Evolutionary conservation across 2,888 invertebrate genomes (phyloP).

Genomic region (Bruchidius siliquastri): DNA sequence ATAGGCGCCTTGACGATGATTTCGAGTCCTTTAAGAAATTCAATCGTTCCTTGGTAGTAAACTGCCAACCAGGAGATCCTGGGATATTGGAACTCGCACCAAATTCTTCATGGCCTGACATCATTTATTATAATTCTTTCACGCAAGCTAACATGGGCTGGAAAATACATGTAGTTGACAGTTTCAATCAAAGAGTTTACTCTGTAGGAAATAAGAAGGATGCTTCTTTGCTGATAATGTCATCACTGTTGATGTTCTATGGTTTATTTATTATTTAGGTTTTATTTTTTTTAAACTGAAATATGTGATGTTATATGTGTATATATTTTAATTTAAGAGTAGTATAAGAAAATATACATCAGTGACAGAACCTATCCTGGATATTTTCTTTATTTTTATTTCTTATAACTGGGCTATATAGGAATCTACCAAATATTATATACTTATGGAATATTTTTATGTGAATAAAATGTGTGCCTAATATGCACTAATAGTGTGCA

Average conservation of each 20-base stretch:
- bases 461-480: too few relatives aligned
- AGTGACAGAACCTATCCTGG: background rate
- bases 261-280: background rate
- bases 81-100: conserved; percentile 76
- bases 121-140: conserved; percentile 90
- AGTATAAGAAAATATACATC: background rate
- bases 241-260: background rate
- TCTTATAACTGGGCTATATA: too few relatives aligned
- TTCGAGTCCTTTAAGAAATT: conserved; percentile 77
- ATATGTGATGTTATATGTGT: background rate
- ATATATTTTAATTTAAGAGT: background rate
- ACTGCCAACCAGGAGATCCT: conserved; percentile 69
- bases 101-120: conserved; percentile 85
- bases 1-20: conserved; percentile 74
- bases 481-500: too few relatives aligned
- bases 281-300: background rate
- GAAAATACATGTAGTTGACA: conserved; percentile 87
- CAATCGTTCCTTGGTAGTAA: conserved; percentile 68
- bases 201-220: conserved; percentile 5
- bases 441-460: too few relatives aligned
- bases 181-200: conserved; percentile 48
- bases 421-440: too few relatives aligned
- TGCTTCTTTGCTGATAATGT: background rate
- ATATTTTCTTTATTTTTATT: too few relatives aligned
- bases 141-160: conserved; percentile 94